Evolutionary conservation across 2,113 vertebrate species (phyloP).

Genomic region (Vulpes ferrilata): DNA sequence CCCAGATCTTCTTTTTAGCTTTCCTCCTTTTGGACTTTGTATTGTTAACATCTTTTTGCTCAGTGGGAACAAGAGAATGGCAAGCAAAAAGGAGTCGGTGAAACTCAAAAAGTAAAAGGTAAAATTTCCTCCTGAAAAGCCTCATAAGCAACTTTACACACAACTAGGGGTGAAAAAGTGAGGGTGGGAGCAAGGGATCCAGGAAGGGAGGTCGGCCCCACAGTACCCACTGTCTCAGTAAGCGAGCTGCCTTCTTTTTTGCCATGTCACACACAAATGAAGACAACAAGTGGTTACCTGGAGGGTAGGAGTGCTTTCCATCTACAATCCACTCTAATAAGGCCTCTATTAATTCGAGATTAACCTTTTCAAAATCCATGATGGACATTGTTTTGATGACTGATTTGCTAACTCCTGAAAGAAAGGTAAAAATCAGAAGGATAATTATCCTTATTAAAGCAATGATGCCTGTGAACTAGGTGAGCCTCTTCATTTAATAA

Average conservation of each 20-base stretch:
- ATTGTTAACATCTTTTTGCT: background rate
- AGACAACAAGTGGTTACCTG: conserved; percentile 88
- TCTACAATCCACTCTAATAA: conserved; percentile 97
- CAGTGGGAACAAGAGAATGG: background rate
- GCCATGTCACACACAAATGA: background rate
- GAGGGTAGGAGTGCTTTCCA: conserved; percentile 93
- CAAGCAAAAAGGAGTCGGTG: background rate
- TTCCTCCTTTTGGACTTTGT: background rate
- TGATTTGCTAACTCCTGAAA: conserved; percentile 91
- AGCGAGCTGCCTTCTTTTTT: background rate
- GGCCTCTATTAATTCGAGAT: conserved; percentile 96
- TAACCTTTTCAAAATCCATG: conserved; percentile 98
- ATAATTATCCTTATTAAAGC: background rate
- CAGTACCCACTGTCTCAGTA: background rate
- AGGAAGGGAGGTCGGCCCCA: background rate
- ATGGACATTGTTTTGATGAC: conserved; percentile 94
- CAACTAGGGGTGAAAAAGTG: background rate
- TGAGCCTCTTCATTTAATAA: background rate
- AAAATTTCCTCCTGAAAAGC: background rate
- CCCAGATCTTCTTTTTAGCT: background rate
- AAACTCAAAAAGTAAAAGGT: background rate
- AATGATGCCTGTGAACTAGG: background rate
- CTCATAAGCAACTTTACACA: background rate
- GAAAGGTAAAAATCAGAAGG: conserved; percentile 58
- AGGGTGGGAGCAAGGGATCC: background rate